Conservation (phyloP, 2,113 vertebrate genomes). For the Rutilus rutilus region DNA sequence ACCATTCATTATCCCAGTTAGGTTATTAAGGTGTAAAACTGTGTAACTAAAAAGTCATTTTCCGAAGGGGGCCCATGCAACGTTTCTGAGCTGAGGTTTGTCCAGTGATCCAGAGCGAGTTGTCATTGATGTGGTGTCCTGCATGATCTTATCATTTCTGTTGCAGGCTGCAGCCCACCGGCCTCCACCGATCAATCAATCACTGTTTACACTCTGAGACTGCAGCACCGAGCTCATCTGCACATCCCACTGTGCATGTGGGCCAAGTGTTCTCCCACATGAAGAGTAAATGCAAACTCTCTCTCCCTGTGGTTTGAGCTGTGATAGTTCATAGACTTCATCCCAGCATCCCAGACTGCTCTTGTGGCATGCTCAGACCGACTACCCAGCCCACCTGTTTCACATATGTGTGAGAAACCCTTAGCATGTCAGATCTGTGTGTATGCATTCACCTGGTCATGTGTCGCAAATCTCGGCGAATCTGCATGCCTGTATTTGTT, state of each 20-base stretch:
- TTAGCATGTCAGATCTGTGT: slow-evolving; percentile 39
- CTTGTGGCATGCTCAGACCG: slow-evolving; percentile 56
- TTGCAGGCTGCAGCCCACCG: slow-evolving; percentile 43
- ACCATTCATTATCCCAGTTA: neutral
- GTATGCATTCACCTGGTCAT: slow-evolving; percentile 56
- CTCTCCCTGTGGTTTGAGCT: neutral
- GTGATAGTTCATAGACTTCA: slow-evolving; percentile 40
- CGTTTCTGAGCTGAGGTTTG: neutral
- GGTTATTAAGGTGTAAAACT: neutral
- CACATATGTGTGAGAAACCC: slow-evolving; percentile 10
- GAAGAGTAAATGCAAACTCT: slow-evolving; percentile 45
- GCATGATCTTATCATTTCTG: slow-evolving; percentile 16
- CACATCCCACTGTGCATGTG: slow-evolving; percentile 41
- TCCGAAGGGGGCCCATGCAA: neutral
- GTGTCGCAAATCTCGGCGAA: slow-evolving; percentile 29
- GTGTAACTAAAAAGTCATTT: neutral
- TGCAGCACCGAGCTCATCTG: slow-evolving; percentile 37
- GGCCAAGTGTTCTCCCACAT: slow-evolving; percentile 44
- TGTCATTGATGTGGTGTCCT: slow-evolving; percentile 18
- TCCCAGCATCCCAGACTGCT: slow-evolving; percentile 14
- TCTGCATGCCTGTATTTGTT: slow-evolving; percentile 33
- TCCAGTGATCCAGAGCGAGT: neutral
- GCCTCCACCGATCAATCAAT: slow-evolving; percentile 54
- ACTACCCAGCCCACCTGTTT: slow-evolving; percentile 61
- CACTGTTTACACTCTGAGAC: slow-evolving; percentile 45